Percentiles rank a stretch among this genome's conserved stretches.
Conservation (phyloP, 1,140 invertebrate genomes). For the Hyposmocoma kahamanoa region DNA sequence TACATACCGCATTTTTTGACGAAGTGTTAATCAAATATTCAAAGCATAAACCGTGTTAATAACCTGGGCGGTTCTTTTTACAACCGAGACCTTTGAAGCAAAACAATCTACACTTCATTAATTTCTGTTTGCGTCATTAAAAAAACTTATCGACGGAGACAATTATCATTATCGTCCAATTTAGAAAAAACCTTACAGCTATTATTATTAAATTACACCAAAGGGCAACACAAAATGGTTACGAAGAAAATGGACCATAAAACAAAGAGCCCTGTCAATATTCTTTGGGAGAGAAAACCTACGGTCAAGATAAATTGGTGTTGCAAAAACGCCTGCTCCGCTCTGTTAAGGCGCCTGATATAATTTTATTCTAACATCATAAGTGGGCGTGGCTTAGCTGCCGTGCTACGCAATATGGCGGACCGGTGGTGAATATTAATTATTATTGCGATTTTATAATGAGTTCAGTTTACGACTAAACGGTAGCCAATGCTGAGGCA, state of each 20-base stretch:
- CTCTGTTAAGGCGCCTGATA: constrained; percentile 17
- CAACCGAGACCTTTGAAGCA: constrained; percentile 8
- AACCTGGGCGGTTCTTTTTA: constrained; percentile 3
- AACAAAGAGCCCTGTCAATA: too few relatives aligned
- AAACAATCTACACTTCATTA: constrained; percentile 11
- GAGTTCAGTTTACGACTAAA: too few relatives aligned
- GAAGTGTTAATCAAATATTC: too few relatives aligned
- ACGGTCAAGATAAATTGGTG: background rate
- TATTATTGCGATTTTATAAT: constrained; percentile 34
- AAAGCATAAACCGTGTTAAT: too few relatives aligned
- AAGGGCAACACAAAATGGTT: too few relatives aligned
- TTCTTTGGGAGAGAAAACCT: too few relatives aligned
- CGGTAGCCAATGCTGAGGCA: too few relatives aligned
- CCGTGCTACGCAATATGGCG: constrained; percentile 42
- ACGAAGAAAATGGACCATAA: too few relatives aligned
- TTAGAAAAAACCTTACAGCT: too few relatives aligned
- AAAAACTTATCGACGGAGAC: background rate
- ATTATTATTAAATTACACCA: too few relatives aligned
- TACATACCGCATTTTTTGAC: too few relatives aligned
- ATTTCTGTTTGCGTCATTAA: constrained; percentile 8
- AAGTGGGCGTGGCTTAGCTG: constrained; percentile 38
- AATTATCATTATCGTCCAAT: too few relatives aligned
- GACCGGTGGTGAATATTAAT: constrained; percentile 34
- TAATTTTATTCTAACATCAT: constrained; percentile 48
- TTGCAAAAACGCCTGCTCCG: background rate